These are phyloP conservation scores for Tinea trinotella DNA, from an alignment of 2,888 invertebrate genomes.

Conservation along the genomic window DNA sequence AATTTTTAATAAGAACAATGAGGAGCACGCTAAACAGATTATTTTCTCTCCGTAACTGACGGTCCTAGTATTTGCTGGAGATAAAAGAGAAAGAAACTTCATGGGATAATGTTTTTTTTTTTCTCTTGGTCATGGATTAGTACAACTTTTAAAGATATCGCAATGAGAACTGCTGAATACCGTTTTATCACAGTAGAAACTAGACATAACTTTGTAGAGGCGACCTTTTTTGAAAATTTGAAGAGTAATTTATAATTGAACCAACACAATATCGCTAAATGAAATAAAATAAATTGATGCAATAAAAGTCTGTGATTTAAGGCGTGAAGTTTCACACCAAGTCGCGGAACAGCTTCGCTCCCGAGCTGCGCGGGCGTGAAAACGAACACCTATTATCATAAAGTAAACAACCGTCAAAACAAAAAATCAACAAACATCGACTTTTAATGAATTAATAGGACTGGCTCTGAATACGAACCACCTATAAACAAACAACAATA, in stretches of 20 bases:
- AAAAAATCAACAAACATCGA: conserved; percentile 63
- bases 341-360: conserved; percentile 33
- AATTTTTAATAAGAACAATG: too few relatives aligned
- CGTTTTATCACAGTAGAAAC: not conserved
- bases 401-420: conserved; percentile 59
- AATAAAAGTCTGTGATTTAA: conserved; percentile 59
- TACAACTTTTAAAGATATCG: too few relatives aligned
- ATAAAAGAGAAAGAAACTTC: not conserved
- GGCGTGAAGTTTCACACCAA: conserved; percentile 69
- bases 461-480: conserved; percentile 60
- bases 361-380: conserved; percentile 35
- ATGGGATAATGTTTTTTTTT: not conserved
- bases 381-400: conserved; percentile 70
- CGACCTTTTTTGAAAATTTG: not conserved
- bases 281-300: conserved; percentile 45
- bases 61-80: not conserved
- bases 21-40: not conserved
- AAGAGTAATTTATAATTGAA: not conserved
- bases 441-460: conserved; percentile 65
- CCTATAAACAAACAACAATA: conserved; percentile 57
- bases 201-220: not conserved
- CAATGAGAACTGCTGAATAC: not conserved
- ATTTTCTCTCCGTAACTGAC: too few relatives aligned
- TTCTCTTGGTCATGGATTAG: too few relatives aligned
- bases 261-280: conserved; percentile 45